Evolutionary conservation across 1,140 invertebrate species (phyloP).

Genomic region (Ptiloglossa arizonensis): DNA sequence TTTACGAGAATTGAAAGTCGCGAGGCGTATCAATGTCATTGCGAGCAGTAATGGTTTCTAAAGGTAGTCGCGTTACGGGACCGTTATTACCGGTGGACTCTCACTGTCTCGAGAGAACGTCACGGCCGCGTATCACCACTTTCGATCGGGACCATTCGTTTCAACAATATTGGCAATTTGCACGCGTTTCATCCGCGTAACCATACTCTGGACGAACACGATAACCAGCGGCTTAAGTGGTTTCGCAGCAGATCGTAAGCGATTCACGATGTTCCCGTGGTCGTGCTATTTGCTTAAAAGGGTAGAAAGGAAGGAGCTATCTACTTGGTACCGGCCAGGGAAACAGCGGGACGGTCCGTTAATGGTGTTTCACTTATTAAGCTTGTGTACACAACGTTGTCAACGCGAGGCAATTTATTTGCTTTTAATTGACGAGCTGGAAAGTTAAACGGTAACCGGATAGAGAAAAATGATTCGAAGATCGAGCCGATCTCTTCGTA

Average conservation of each 20-base stretch:
- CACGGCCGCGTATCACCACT: conserved; percentile 12
- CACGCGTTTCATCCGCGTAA: background rate
- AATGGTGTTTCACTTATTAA: background rate
- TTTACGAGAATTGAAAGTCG: conserved; percentile 24
- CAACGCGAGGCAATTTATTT: background rate
- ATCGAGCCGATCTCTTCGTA: too few species aligned
- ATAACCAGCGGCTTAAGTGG: conserved; percentile 32
- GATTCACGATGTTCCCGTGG: background rate
- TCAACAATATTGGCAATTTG: conserved; percentile 8
- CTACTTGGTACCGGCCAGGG: background rate
- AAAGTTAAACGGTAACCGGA: too few species aligned
- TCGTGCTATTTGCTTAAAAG: background rate
- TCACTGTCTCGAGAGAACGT: background rate
- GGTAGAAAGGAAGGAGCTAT: background rate
- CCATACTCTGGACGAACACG: conserved; percentile 8
- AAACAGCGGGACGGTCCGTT: background rate
- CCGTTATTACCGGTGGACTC: conserved; percentile 43
- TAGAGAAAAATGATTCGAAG: too few species aligned
- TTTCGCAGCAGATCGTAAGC: background rate
- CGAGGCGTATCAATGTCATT: conserved; percentile 11
- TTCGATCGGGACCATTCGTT: conserved; percentile 35
- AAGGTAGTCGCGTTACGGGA: background rate
- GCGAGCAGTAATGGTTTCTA: conserved; percentile 11
- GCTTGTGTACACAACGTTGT: background rate
- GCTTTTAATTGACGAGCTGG: background rate